A percentile compares a stretch with the other conserved stretches of the same genome.
phyloP scores from a whole-genome alignment of 2,113 vertebrate species.

The Bujurquina vittata region DNA sequence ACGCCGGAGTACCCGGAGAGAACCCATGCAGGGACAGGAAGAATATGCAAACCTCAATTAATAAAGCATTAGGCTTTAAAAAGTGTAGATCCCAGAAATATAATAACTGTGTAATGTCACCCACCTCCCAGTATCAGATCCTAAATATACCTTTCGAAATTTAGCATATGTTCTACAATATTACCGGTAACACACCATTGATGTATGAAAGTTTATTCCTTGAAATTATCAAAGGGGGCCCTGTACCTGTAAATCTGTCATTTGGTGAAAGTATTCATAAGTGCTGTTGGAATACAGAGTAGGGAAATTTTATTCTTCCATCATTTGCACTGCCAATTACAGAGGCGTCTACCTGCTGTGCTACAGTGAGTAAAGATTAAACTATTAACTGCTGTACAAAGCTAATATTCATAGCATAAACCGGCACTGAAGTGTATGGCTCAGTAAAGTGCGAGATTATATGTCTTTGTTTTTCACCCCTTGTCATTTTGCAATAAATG shows the following conservation, averaged over 20 bases:
- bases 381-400: background rate
- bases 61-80: background rate
- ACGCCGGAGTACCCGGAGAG: background rate
- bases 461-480: background rate
- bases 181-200: background rate
- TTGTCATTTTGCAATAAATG: constrained; percentile 20
- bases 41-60: background rate
- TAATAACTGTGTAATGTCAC: background rate
- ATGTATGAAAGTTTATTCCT: background rate
- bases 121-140: background rate
- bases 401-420: constrained; percentile 3
- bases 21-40: background rate
- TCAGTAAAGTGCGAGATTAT: background rate
- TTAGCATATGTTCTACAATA: background rate
- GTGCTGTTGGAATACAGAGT: background rate
- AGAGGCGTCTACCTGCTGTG: background rate
- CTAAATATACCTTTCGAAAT: background rate
- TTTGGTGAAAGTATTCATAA: background rate
- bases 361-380: background rate
- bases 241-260: background rate
- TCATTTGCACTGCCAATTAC: fast-evolving
- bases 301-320: background rate
- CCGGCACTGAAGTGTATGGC: background rate
- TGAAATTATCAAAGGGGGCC: background rate
- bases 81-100: background rate